These are phyloP conservation scores for Eudemis profundana DNA, from an alignment of 2,888 invertebrate species.

Conservation along the genomic window DNA sequence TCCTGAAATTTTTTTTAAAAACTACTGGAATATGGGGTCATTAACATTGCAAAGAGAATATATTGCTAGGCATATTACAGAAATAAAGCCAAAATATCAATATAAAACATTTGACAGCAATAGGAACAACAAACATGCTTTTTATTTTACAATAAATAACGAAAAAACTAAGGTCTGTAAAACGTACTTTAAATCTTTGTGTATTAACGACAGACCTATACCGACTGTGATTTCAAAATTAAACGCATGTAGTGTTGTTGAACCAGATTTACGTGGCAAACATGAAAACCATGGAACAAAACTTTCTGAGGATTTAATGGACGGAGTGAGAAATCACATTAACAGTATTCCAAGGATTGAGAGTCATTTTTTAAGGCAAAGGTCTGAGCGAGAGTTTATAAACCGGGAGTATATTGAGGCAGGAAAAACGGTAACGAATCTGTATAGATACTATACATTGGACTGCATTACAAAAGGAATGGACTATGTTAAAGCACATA, in stretches of 20 bases:
- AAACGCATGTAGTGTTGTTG: conserved; percentile 18
- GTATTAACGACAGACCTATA: conserved; percentile 42
- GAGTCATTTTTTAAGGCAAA: conserved; percentile 32
- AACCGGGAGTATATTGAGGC: conserved; percentile 35
- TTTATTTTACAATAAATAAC: conserved; percentile 31
- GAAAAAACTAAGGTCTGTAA: conserved; percentile 37
- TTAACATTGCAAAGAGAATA: neutral
- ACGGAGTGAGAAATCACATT: conserved; percentile 5
- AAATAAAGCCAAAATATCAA: conserved; percentile 1
- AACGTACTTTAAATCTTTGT: conserved; percentile 32
- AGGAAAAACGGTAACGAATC: conserved; percentile 31
- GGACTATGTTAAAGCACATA: conserved; percentile 27
- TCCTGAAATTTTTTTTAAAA: neutral
- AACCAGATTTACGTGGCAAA: conserved; percentile 29
- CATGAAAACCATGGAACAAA: conserved; percentile 25
- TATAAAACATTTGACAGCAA: conserved; percentile 24
- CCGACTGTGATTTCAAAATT: conserved; percentile 34
- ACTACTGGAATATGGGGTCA: neutral
- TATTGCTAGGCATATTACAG: neutral
- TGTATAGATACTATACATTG: conserved; percentile 17
- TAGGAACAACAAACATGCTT: conserved; percentile 40
- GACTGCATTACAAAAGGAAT: neutral
- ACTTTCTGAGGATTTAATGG: neutral
- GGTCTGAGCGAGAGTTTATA: conserved; percentile 28
- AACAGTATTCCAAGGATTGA: conserved; percentile 39